phyloP scores from a whole-genome alignment of 2,888 invertebrate genomes.

The Dicyrtoma fusca region DNA sequence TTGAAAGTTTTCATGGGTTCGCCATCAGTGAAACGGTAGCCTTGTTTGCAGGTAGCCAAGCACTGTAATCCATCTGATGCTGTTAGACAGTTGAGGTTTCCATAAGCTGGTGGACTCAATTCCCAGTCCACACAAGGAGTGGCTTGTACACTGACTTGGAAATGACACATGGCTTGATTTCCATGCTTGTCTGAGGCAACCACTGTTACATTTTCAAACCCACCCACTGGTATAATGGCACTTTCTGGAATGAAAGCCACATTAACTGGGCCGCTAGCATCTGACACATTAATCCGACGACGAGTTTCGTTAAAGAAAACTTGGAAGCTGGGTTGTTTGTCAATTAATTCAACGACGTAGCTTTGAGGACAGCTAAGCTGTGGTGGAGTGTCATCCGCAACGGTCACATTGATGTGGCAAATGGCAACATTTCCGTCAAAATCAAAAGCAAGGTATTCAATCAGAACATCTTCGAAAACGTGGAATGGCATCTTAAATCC shows the following conservation, averaged over 20 bases:
- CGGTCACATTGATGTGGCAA: conserved; percentile 94
- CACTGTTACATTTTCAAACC: conserved; percentile 90
- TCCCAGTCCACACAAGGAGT: conserved; percentile 96
- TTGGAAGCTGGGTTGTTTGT: conserved; percentile 84
- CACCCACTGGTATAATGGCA: conserved; percentile 75
- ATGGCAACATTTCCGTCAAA: conserved; percentile 97
- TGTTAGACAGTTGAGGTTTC: conserved; percentile 82
- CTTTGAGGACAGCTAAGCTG: conserved; percentile 89
- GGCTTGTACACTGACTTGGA: conserved; percentile 86
- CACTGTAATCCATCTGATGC: conserved; percentile 76
- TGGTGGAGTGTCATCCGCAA: conserved; percentile 90
- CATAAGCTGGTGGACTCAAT: conserved; percentile 83
- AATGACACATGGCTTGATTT: conserved; percentile 86
- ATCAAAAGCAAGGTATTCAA: conserved; percentile 95
- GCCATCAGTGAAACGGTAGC: conserved; percentile 87
- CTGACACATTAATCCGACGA: conserved; percentile 79
- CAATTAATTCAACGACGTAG: conserved; percentile 88
- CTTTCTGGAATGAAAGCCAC: conserved; percentile 81
- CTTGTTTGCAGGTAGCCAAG: conserved; percentile 84
- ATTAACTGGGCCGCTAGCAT: conserved; percentile 85
- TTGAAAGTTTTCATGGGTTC: conserved; percentile 83
- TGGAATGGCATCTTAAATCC: conserved; percentile 86
- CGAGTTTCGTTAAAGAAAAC: conserved; percentile 91
- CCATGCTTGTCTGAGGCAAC: conserved; percentile 84
- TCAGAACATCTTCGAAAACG: conserved; percentile 87